These are phyloP conservation scores for Tetraodon nigroviridis DNA, from an alignment of 2,113 vertebrate species.

Conservation along the genomic window DNA sequence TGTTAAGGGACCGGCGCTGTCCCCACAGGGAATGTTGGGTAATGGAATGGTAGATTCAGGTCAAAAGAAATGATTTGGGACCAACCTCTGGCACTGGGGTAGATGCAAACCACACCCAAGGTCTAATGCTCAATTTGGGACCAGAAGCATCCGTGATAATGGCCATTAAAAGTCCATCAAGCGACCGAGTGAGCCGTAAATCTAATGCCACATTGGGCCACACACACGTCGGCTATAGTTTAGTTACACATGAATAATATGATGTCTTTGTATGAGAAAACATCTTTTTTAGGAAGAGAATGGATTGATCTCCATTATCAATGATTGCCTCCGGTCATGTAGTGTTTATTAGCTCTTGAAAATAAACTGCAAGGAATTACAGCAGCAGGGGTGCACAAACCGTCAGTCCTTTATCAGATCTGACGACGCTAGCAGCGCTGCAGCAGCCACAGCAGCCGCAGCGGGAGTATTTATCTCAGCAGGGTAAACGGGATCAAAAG, in stretches of 20 bases:
- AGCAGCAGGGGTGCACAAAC: conserved; percentile 22
- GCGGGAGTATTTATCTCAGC: conserved; percentile 17
- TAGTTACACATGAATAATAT: conserved; percentile 41
- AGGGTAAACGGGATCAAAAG: conserved; percentile 32
- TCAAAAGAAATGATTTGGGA: conserved; percentile 69
- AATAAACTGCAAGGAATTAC: conserved; percentile 1
- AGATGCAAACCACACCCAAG: conserved; percentile 45
- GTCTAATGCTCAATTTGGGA: conserved; percentile 55
- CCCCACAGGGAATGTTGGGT: conserved; percentile 66
- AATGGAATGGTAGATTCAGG: conserved; percentile 74
- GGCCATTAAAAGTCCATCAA: conserved; percentile 61
- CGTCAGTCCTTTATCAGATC: conserved; percentile 18
- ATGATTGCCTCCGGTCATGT: not conserved
- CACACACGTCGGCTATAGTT: conserved; percentile 50
- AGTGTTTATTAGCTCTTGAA: conserved; percentile 5
- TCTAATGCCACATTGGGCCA: conserved; percentile 41
- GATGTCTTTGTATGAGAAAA: conserved; percentile 33
- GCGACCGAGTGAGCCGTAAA: conserved; percentile 54
- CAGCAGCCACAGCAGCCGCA: conserved; percentile 5
- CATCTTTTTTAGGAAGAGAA: conserved; percentile 5
- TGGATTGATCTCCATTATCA: not conserved
- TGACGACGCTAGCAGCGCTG: conserved; percentile 36
- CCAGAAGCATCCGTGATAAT: conserved; percentile 40
- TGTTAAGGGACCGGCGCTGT: conserved; percentile 59
- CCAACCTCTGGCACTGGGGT: conserved; percentile 49